phyloP scores from a whole-genome alignment of 2,888 invertebrate species.

The Ophonus ardosiacus region DNA sequence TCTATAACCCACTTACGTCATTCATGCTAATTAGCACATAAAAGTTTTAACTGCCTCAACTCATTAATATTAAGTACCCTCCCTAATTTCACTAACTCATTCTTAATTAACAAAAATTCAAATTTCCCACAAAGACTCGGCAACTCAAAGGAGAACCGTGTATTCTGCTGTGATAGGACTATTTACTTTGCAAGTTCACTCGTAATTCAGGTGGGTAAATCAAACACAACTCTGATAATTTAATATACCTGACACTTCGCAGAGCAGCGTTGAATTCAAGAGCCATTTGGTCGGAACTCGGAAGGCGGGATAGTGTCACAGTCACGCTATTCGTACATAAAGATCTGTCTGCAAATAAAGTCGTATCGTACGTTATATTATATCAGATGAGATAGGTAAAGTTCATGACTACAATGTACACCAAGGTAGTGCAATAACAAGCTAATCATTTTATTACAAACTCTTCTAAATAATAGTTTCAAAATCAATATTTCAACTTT shows the following conservation, averaged over 20 bases:
- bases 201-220: conserved; percentile 35
- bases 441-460: no score
- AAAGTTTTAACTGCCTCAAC: not conserved
- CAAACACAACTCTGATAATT: conserved; percentile 37
- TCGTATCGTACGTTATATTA: no score
- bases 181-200: conserved; percentile 16
- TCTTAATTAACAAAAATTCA: conserved; percentile 16
- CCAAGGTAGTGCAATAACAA: no score
- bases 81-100: not conserved
- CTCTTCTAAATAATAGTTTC: no score
- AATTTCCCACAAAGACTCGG: not conserved
- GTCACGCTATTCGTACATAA: conserved; percentile 12
- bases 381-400: no score
- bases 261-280: not conserved
- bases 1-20: not conserved
- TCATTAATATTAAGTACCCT: not conserved
- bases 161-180: not conserved
- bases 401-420: no score
- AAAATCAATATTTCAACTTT: no score
- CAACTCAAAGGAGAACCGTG: conserved; percentile 9
- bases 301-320: not conserved
- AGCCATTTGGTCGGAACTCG: not conserved
- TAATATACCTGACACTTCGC: conserved; percentile 26
- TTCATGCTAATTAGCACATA: not conserved
- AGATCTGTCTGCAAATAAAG: no score